phyloP scores from a whole-genome alignment of 2,797 vertebrate species.

The Ceyx erithaca region DNA sequence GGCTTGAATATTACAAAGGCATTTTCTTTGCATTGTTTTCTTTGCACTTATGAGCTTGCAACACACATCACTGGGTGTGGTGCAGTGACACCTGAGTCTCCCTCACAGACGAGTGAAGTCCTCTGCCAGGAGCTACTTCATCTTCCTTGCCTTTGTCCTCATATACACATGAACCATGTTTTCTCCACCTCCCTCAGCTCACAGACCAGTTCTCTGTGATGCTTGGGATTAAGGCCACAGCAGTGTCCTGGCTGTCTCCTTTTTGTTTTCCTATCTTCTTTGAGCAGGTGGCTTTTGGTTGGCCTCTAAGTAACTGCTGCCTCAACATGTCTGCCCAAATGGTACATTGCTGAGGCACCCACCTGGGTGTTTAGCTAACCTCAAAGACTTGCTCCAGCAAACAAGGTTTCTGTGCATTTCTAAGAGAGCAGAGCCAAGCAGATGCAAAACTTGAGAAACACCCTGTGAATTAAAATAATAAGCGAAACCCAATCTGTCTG shows the following conservation, averaged over 20 bases:
- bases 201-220: not conserved
- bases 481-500: not conserved
- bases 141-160: not conserved
- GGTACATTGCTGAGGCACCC: not conserved
- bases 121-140: not conserved
- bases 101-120: not conserved
- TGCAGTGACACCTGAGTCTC: not conserved
- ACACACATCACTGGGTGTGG: not conserved
- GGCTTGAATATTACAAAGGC: not conserved
- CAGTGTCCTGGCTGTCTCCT: not conserved
- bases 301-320: not conserved
- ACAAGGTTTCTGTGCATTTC: not conserved
- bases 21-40: not conserved
- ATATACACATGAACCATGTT: fast-evolving
- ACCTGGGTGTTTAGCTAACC: not conserved
- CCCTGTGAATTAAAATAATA: not conserved
- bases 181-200: not conserved
- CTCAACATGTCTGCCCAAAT: not conserved
- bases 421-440: not conserved
- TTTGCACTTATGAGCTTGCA: not conserved
- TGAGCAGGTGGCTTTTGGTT: not conserved
- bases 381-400: not conserved
- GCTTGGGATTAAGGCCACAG: not conserved
- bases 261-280: not conserved
- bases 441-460: not conserved